Conservation (phyloP, 2,113 vertebrate species). For the Eonycteris spelaea region DNA sequence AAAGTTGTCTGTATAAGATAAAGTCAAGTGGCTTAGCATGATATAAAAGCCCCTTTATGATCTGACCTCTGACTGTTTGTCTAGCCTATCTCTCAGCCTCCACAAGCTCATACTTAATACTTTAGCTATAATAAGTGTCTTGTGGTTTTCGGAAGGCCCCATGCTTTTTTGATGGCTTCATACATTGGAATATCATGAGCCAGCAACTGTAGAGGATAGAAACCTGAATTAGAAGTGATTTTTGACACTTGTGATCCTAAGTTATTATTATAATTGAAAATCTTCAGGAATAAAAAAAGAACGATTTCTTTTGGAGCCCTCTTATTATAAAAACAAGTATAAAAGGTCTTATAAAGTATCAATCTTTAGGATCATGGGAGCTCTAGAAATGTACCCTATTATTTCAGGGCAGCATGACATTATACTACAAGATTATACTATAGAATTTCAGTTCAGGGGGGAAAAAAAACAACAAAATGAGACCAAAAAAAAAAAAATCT, state of each 20-base stretch:
- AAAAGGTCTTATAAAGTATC: not conserved
- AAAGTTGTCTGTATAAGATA: not conserved
- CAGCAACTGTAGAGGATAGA: not conserved
- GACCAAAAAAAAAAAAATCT: not conserved
- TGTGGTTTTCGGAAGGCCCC: not conserved
- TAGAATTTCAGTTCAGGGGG: not conserved
- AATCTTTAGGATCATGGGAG: not conserved
- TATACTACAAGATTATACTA: not conserved
- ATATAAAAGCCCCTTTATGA: not conserved
- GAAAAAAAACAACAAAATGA: not conserved
- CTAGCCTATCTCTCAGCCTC: not conserved
- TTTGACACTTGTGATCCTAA: not conserved
- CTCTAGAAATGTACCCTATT: not conserved
- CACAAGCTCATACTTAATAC: not conserved
- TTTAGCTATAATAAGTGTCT: not conserved
- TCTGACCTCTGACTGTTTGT: not conserved
- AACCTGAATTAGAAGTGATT: not conserved
- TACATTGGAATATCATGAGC: not conserved
- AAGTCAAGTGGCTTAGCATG: not conserved
- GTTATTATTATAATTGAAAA: not conserved
- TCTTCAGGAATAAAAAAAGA: not conserved
- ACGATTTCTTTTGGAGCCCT: not conserved
- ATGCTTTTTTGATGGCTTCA: not conserved
- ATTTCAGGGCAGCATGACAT: conserved; percentile 4
- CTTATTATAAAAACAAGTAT: not conserved